phyloP scores from a whole-genome alignment of 2,797 vertebrate genomes.

The Tragopan temminckii region DNA sequence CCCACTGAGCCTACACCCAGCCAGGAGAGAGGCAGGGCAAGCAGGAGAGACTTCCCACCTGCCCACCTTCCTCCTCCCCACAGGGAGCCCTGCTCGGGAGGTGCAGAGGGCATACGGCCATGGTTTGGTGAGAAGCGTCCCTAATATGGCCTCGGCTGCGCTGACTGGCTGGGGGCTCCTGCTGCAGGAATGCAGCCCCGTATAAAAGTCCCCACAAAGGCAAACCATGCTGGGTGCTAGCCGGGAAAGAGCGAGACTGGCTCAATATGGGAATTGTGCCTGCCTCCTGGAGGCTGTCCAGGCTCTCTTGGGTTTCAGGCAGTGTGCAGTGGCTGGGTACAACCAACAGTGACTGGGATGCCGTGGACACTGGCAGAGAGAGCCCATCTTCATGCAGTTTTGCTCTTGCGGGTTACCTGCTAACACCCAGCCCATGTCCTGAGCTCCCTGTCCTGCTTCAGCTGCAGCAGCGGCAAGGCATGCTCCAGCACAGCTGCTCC shows the following conservation, averaged over 20 bases:
- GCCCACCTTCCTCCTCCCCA: not conserved
- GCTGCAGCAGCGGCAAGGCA: not conserved
- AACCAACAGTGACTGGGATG: not conserved
- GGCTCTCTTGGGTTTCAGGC: constrained; percentile 63
- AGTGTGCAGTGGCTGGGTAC: not conserved
- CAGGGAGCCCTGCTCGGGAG: not conserved
- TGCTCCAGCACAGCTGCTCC: accelerated
- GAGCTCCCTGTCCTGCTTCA: not conserved
- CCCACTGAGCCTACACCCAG: not conserved
- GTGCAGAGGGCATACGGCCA: not conserved
- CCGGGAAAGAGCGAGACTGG: not conserved
- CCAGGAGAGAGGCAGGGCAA: not conserved
- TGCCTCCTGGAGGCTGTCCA: constrained; percentile 58
- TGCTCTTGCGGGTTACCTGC: not conserved
- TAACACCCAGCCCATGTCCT: accelerated
- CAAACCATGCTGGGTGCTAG: constrained; percentile 3
- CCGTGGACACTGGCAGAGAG: constrained; percentile 10
- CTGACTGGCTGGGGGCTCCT: constrained; percentile 50
- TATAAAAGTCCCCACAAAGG: constrained; percentile 63
- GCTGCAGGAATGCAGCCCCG: not conserved
- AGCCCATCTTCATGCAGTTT: not conserved
- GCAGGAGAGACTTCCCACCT: not conserved
- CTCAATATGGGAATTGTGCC: constrained; percentile 53
- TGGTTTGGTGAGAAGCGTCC: not conserved
- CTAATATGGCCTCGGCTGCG: constrained; percentile 18